Percentiles rank a stretch among this genome's conserved stretches.
Conservation (phyloP, 2,797 vertebrate species). For the Botia kubotai region DNA sequence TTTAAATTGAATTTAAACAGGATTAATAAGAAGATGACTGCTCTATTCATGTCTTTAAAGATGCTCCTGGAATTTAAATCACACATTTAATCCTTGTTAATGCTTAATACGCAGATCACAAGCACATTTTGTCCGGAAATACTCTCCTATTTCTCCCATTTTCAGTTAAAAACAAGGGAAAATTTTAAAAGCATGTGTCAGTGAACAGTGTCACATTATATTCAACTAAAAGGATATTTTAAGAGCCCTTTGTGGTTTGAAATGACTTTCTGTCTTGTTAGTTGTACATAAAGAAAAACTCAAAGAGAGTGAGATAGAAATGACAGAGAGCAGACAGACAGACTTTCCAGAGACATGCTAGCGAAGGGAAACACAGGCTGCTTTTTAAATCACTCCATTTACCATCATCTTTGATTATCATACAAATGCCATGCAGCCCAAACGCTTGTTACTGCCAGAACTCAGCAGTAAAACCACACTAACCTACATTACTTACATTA, state of each 20-base stretch:
- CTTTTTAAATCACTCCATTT: conserved; percentile 45
- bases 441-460: conserved; percentile 8
- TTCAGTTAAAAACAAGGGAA: conserved; percentile 42
- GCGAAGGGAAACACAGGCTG: conserved; percentile 24
- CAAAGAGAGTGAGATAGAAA: conserved; percentile 27
- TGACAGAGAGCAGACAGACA: conserved; percentile 34
- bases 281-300: conserved; percentile 21
- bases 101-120: conserved; percentile 24
- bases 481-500: background rate
- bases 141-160: conserved; percentile 29
- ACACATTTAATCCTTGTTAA: conserved; percentile 42
- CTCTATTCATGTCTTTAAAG: conserved; percentile 32
- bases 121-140: conserved; percentile 51
- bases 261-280: conserved; percentile 50
- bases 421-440: conserved; percentile 22
- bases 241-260: conserved; percentile 50
- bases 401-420: conserved; percentile 44
- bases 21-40: background rate
- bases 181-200: conserved; percentile 52
- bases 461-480: background rate
- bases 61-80: conserved; percentile 51
- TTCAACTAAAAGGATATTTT: conserved; percentile 52
- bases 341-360: conserved; percentile 30
- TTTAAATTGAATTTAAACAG: background rate
- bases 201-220: conserved; percentile 49